Evolutionary conservation across 2,888 invertebrate species (phyloP), one percentile per base, ranked within the genome.

Genomic region (Nephrotoma flavescens): DNA sequence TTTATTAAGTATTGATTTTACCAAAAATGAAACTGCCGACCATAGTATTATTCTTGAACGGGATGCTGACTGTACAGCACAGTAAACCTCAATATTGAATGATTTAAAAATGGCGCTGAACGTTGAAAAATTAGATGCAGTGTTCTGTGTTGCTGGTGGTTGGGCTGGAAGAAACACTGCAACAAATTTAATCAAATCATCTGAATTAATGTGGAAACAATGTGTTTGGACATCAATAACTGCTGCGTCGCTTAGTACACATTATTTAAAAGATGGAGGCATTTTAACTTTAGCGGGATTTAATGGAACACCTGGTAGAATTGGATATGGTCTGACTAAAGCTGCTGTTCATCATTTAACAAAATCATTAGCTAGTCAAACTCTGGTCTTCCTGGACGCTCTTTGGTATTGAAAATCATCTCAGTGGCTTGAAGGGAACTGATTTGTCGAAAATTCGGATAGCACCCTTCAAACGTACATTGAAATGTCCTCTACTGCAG

Each of bases 71-170:
- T 97, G 98, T 95, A 92, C 94, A 57, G 94, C 96, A 87, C 94
- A 97, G 93, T 97, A 97, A 91, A 91, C 93, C 52, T 92, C 93
- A 87, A 96, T 98, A 85, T 91, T 95, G 12, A 91, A 92, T 19
- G 94, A 95, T 89, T 93, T 97, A 4, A 93, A 93, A 47, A 91
- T 93, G 45, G 94, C 94, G 15, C 91, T 97, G 57, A 94, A 94
- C 89, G 95, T 94, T 87, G 93, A 96, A 87, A 97, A 98, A 93
- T 92, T 99, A 89, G 98, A 98, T 93, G 99, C 97, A 44, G 95
- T 99, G 85, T 96, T 99, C 89, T 99, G 99, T 92, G 99, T 99
- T 19, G 99, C 99, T 88, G 99, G 99, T 85, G 99, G 99, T 86
- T 99, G 99, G 99, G 98, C 98, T 83, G 97, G 99, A 86, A 99